Evolutionary conservation across 2,888 invertebrate genomes (phyloP).

Genomic region (Netelia melanura): DNA sequence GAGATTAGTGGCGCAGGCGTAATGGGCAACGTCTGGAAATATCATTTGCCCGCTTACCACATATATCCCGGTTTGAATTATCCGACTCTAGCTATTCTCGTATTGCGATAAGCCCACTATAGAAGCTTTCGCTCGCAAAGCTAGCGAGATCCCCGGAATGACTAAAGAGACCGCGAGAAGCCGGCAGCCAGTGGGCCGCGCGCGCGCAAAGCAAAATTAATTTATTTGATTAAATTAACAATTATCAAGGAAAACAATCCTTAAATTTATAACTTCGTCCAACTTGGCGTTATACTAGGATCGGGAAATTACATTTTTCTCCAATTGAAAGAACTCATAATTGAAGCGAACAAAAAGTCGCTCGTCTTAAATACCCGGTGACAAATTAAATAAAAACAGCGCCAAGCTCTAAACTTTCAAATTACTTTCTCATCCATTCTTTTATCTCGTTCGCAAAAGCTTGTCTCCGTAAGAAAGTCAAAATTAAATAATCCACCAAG

Average conservation of each 20-base stretch:
- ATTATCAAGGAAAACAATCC: background rate
- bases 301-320: too few species aligned
- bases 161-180: background rate
- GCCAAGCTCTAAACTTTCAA: too few species aligned
- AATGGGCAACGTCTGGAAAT: constrained; percentile 53
- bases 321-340: too few species aligned
- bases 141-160: background rate
- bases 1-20: constrained; percentile 29
- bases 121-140: constrained; percentile 4
- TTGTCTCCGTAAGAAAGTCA: too few species aligned
- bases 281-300: background rate
- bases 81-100: constrained; percentile 55
- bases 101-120: constrained; percentile 51
- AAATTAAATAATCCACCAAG: too few species aligned
- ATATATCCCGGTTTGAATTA: constrained; percentile 48
- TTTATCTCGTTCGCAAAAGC: too few species aligned
- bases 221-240: background rate
- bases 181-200: background rate
- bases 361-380: too few species aligned
- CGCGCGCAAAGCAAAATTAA: background rate
- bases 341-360: too few species aligned
- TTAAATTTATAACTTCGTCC: background rate
- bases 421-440: too few species aligned
- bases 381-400: too few species aligned
- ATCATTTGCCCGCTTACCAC: constrained; percentile 48